phyloP scores from a whole-genome alignment of 2,797 vertebrate species.

The Coregonus ussuriensis region DNA sequence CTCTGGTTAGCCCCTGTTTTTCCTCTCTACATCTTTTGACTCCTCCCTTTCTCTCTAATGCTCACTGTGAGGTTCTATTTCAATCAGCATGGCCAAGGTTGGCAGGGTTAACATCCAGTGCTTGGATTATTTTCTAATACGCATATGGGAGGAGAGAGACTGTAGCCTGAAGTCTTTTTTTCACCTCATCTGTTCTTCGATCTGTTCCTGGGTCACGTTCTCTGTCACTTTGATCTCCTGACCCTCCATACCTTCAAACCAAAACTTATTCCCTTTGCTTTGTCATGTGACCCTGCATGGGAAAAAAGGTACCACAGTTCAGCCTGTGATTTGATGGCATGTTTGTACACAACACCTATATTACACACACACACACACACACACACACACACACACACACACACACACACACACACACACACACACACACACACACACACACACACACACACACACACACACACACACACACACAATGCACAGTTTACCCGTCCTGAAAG shows the following conservation, averaged over 20 bases:
- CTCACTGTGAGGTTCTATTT: conserved; percentile 25
- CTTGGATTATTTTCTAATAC: not conserved
- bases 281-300: conserved; percentile 18
- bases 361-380: conserved; percentile 18
- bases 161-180: not conserved
- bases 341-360: conserved; percentile 8
- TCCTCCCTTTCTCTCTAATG: not conserved
- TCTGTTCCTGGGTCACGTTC: not conserved
- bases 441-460: conserved; percentile 15
- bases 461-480: conserved; percentile 18
- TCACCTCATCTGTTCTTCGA: not conserved
- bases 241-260: conserved; percentile 7
- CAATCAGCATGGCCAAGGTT: conserved; percentile 20
- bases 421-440: conserved; percentile 30
- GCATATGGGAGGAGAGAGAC: conserved; percentile 9
- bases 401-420: conserved; percentile 14
- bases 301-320: conserved; percentile 11
- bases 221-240: not conserved
- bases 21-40: not conserved
- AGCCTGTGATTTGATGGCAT: not conserved
- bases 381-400: conserved; percentile 28
- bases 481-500: conserved; percentile 22
- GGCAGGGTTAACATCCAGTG: conserved; percentile 13
- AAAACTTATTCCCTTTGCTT: not conserved
- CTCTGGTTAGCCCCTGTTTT: conserved; percentile 1